A percentile compares a stretch with the other conserved stretches of the same genome.
Evolutionary conservation across 2,797 vertebrate genomes (phyloP).

Genomic region (Xiphophorus birchmanni): DNA sequence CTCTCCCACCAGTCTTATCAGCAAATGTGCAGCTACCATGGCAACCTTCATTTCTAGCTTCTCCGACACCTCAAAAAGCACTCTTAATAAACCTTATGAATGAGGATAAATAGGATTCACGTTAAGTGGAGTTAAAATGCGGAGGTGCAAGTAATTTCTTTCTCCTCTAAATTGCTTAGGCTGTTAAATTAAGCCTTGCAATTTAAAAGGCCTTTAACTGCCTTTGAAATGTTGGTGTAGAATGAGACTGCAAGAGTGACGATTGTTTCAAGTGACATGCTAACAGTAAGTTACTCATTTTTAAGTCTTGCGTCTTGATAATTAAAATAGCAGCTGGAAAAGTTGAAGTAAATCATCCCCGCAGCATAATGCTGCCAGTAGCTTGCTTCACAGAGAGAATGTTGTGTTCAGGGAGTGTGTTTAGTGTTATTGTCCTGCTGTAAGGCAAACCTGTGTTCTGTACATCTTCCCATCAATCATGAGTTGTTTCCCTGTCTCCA

Average conservation of each 20-base stretch:
- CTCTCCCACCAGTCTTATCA: conserved; percentile 52
- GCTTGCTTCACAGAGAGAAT: background rate
- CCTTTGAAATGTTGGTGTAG: background rate
- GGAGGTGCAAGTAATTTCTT: conserved; percentile 50
- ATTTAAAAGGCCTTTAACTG: background rate
- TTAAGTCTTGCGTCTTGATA: background rate
- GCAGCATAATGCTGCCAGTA: background rate
- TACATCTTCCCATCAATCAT: background rate
- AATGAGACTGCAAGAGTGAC: background rate
- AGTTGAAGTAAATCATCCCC: background rate
- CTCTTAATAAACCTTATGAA: conserved; percentile 60
- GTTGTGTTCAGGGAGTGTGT: background rate
- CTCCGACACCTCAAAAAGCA: conserved; percentile 54
- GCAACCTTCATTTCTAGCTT: conserved; percentile 69
- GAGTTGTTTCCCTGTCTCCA: background rate
- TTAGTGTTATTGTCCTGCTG: background rate
- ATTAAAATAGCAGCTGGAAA: background rate
- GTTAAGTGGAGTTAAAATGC: conserved; percentile 52
- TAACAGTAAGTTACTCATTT: background rate
- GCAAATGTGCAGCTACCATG: conserved; percentile 75
- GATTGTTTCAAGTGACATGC: background rate
- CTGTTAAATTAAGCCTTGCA: background rate
- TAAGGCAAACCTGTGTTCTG: background rate
- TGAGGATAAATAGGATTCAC: conserved; percentile 62
- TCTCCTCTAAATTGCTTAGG: conserved; percentile 35